Evolutionary conservation across 2,888 invertebrate genomes (phyloP).

Genomic region (Phengaris arion): DNA sequence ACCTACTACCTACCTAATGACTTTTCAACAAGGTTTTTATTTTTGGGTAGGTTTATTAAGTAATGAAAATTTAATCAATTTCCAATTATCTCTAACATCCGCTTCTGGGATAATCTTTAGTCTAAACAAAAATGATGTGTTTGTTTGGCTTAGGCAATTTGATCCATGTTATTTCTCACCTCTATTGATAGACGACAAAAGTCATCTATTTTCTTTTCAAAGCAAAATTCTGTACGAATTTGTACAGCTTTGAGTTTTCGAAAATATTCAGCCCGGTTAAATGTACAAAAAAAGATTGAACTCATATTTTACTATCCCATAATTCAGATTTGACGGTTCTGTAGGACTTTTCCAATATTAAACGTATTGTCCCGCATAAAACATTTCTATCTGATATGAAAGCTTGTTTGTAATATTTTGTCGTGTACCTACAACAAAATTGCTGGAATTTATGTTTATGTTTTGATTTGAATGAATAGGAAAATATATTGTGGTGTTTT

Average conservation of each 20-base stretch:
- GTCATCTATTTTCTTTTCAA: background rate
- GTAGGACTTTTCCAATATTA: constrained; percentile 27
- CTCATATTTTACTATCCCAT: constrained; percentile 27
- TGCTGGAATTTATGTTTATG: constrained; percentile 13
- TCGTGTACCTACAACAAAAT: constrained; percentile 21
- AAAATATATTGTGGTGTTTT: background rate
- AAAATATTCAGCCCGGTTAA: constrained; percentile 18
- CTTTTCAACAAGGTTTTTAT: too few species aligned
- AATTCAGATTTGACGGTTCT: constrained; percentile 27
- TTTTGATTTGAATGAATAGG: constrained; percentile 2
- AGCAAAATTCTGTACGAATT: background rate
- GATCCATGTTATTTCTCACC: too few species aligned
- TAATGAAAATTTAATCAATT: too few species aligned
- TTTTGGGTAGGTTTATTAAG: too few species aligned
- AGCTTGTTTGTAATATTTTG: constrained; percentile 21
- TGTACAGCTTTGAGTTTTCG: background rate
- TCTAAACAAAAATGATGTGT: too few species aligned
- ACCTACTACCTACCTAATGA: too few species aligned
- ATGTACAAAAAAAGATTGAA: constrained; percentile 23
- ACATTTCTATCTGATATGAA: constrained; percentile 28
- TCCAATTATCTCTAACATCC: too few species aligned
- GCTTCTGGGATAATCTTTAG: too few species aligned
- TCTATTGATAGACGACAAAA: too few species aligned
- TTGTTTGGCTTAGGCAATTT: too few species aligned
- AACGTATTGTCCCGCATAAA: constrained; percentile 28